Percentiles rank a stretch among this genome's conserved stretches.
Evolutionary conservation across 2,113 vertebrate genomes (phyloP).

Genomic region (Thunnus thynnus): DNA sequence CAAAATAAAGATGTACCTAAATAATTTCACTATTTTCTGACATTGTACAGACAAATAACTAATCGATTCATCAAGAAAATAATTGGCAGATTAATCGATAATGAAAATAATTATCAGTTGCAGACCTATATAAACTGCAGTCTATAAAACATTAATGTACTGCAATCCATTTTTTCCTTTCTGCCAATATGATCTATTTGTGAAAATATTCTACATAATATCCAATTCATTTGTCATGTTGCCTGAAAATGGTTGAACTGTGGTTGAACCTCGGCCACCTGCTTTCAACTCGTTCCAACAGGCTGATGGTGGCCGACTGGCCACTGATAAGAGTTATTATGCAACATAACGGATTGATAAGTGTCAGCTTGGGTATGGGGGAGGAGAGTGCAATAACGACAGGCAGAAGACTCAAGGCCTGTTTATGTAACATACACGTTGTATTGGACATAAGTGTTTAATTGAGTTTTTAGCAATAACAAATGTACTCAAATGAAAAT

Average conservation of each 20-base stretch:
- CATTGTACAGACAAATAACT: too few species aligned
- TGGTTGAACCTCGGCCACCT: constrained; percentile 15
- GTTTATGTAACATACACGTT: background rate
- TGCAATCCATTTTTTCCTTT: too few species aligned
- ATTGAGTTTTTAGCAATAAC: background rate
- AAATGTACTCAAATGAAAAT: background rate
- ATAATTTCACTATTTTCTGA: too few species aligned
- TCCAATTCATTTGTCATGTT: background rate
- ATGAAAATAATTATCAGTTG: too few species aligned
- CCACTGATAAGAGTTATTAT: constrained; percentile 57
- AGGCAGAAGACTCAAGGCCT: background rate
- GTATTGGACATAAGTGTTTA: background rate
- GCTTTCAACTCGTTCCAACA: constrained; percentile 10
- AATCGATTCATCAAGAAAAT: too few species aligned
- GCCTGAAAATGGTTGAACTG: background rate
- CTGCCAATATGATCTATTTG: background rate
- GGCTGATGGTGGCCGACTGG: background rate
- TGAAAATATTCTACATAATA: background rate
- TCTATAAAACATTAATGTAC: background rate
- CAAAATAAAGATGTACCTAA: too few species aligned
- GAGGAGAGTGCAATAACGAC: background rate
- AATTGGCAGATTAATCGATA: too few species aligned
- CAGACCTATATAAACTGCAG: too few species aligned
- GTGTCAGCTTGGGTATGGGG: background rate
- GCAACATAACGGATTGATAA: constrained; percentile 46